Conservation (phyloP, 2,797 vertebrate genomes). For the Pipistrellus kuhlii region DNA sequence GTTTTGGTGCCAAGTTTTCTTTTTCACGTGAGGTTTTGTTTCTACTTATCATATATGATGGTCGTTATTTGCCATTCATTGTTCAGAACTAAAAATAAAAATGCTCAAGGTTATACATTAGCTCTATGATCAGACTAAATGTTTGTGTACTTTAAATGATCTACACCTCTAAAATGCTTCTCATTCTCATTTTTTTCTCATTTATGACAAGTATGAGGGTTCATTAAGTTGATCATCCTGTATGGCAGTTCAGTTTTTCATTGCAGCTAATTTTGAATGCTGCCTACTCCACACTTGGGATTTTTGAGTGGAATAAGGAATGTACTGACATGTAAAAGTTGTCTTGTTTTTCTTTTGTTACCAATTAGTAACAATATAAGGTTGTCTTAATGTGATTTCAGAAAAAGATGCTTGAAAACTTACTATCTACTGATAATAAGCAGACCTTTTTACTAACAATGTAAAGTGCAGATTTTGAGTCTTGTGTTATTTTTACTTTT, state of each 20-base stretch:
- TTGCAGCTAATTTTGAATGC: background rate
- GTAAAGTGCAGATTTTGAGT: background rate
- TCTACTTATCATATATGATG: background rate
- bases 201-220: background rate
- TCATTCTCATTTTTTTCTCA: background rate
- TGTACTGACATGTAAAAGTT: background rate
- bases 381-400: background rate
- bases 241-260: background rate
- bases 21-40: slow-evolving; percentile 74
- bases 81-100: background rate
- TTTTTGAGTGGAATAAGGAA: background rate
- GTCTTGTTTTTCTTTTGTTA: background rate
- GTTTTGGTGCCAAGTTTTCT: slow-evolving; percentile 90
- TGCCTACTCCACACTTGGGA: background rate
- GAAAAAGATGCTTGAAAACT: background rate
- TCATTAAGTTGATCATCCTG: background rate
- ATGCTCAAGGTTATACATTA: too few species aligned
- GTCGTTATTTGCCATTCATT: background rate
- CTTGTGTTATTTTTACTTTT: background rate
- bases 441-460: background rate
- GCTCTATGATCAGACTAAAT: background rate
- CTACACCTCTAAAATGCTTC: background rate
- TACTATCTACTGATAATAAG: background rate
- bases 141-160: background rate
- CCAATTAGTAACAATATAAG: background rate